Evolutionary conservation across 2,113 vertebrate species (phyloP), one percentile per base, ranked within the genome.

Genomic region (Pleuronectes platessa): DNA sequence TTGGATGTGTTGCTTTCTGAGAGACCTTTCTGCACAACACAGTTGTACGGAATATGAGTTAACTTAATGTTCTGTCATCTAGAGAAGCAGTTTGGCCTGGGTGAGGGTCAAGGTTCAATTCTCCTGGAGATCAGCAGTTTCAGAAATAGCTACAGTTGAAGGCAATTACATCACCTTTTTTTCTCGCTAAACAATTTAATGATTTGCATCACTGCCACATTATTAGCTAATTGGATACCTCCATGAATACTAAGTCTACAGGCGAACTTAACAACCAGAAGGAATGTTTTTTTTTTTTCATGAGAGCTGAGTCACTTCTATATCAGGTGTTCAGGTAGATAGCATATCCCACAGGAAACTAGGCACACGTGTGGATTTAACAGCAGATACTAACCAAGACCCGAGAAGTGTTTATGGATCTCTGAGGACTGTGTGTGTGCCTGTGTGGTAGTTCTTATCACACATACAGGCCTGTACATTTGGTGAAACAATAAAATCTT

Each of bases 401-500:
- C 15, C n/a, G 6, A 49, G 18, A 56, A 58, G 59, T 56, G 23
- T 60, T 51, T 21, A 31, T 65, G 51, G 51, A n/a, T 14, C 51
- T 53, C 20, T 53, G 17, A 21, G 7, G 63, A 24, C 11, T 23
- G 58, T 27, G 47, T 55, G 9, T 61, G 31, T 53, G 58, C n/a
- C 24, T 49, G 60, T 61, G 55, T 27, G 37, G 45, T 17, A 8
- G 35, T 18, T 47, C 4, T 11, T 51, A 18, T 37, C 18, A 62
- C 7, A 35, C 6, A 49, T 2, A 49, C 47, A 49, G 47, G 14
- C 42, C 21, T 62, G 14, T 20, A 35, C 5, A 47, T 47, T 64
- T 6, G 26, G 17, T 42, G 14, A 26, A 21, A 71, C 54, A 53
- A 64, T 51, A 15, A 45, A 71, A 76, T 68, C 42, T 74, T 74